Evolutionary conservation across 2,113 vertebrate species (phyloP).

Genomic region (Chascanopsetta lugubris): DNA sequence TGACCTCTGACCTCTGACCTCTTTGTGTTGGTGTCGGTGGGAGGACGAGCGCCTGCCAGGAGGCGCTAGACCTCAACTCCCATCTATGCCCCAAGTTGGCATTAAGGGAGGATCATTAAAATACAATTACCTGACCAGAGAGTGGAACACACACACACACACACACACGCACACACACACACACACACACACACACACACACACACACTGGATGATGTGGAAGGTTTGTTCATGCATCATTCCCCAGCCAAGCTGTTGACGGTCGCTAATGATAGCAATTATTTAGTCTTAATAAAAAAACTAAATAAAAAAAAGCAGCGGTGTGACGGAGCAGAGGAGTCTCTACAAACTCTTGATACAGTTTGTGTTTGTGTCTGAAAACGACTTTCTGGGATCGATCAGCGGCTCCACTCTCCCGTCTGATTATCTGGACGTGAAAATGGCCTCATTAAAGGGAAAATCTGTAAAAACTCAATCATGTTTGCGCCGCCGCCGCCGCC

Average conservation of each 20-base stretch:
- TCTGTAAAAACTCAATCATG: constrained; percentile 18
- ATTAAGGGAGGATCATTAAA: constrained; percentile 84
- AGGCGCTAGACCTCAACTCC: constrained; percentile 70
- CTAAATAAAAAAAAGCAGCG: not conserved
- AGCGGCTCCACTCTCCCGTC: not conserved
- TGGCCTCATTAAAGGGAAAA: constrained; percentile 25
- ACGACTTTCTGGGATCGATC: constrained; percentile 29
- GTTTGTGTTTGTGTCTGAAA: constrained; percentile 14
- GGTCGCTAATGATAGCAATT: constrained; percentile 48
- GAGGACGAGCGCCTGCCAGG: constrained; percentile 78
- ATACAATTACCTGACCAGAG: constrained; percentile 80
- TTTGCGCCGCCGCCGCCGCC: no score
- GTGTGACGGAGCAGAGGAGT: not conserved
- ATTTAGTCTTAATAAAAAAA: constrained; percentile 26
- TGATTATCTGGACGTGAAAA: constrained; percentile 49
- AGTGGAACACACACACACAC: not conserved
- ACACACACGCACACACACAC: not conserved
- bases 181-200: not conserved
- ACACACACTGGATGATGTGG: not conserved
- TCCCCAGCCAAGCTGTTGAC: constrained; percentile 36
- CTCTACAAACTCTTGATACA: constrained; percentile 2
- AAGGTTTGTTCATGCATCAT: constrained; percentile 48
- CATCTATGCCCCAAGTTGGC: constrained; percentile 79
- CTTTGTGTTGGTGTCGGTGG: constrained; percentile 36
- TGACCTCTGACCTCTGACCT: constrained; percentile 36